These are phyloP conservation scores for Buceros bicornis DNA, from an alignment of 2,797 vertebrate genomes.

Conservation along the genomic window DNA sequence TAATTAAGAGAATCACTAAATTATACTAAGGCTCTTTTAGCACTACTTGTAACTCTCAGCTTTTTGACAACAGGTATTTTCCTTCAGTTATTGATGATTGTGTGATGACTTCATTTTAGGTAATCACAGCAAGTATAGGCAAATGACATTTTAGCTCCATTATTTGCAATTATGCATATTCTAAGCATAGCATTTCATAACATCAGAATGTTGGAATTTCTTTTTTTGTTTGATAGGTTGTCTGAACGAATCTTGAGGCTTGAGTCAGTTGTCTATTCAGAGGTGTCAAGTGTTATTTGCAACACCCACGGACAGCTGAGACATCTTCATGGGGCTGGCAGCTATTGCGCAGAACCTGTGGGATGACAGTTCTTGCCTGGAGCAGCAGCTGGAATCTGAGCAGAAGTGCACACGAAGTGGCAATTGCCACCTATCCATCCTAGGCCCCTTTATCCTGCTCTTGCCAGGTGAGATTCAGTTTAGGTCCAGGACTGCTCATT, in stretches of 20 bases:
- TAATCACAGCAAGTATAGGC: background rate
- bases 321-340: background rate
- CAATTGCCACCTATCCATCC: background rate
- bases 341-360: background rate
- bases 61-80: background rate
- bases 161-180: background rate
- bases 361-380: background rate
- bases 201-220: background rate
- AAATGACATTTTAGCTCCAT: background rate
- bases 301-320: background rate
- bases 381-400: background rate
- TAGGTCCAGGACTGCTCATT: background rate
- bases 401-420: background rate
- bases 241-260: background rate
- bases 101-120: background rate
- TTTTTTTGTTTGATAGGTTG: background rate
- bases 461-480: background rate
- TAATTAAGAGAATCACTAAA: background rate
- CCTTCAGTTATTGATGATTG: background rate
- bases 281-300: background rate
- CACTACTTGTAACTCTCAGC: background rate
- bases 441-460: background rate
- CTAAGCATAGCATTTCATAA: background rate
- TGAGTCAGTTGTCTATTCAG: constrained; percentile 19
- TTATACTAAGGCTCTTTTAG: background rate